A percentile compares a stretch with the other conserved stretches of the same genome.
Evolutionary conservation across 2,888 invertebrate genomes (phyloP).

Genomic region (Ennomos quercinarius): DNA sequence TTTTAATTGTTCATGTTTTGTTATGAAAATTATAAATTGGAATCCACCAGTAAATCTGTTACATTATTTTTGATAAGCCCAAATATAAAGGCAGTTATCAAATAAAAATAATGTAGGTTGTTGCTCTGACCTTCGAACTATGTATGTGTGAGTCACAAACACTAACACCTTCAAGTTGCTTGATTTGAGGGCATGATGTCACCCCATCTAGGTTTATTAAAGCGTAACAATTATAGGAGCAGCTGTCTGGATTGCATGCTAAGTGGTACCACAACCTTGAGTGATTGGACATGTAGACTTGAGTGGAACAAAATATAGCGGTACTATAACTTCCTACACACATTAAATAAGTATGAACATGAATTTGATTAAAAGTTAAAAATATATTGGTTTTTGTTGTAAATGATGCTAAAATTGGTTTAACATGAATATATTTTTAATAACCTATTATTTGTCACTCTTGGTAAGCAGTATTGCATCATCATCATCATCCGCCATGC

Average conservation of each 20-base stretch:
- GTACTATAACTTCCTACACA: not conserved
- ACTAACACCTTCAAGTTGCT: slow-evolving; percentile 43
- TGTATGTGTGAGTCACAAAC: slow-evolving; percentile 57
- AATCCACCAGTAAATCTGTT: too few species aligned
- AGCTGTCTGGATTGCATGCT: slow-evolving; percentile 58
- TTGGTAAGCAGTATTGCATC: too few species aligned
- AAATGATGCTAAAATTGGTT: too few species aligned
- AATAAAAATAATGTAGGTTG: slow-evolving; percentile 3
- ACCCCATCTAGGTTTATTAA: slow-evolving; percentile 56
- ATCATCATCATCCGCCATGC: too few species aligned
- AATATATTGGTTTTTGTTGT: too few species aligned
- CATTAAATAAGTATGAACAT: too few species aligned
- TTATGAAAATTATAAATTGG: too few species aligned
- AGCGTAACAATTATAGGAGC: slow-evolving; percentile 57
- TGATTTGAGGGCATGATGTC: slow-evolving; percentile 74
- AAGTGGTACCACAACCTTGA: slow-evolving; percentile 59
- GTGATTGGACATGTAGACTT: slow-evolving; percentile 39
- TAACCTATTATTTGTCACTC: too few species aligned
- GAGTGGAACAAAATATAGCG: slow-evolving; percentile 11
- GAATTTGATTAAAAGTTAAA: too few species aligned
- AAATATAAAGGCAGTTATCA: slow-evolving; percentile 6
- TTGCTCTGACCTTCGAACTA: slow-evolving; percentile 53
- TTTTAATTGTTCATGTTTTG: too few species aligned
- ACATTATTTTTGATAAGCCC: not conserved
- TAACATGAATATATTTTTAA: too few species aligned